Evolutionary conservation across 2,113 vertebrate genomes (phyloP), one percentile per base, ranked within the genome.

Genomic region (Furnarius figulus): DNA sequence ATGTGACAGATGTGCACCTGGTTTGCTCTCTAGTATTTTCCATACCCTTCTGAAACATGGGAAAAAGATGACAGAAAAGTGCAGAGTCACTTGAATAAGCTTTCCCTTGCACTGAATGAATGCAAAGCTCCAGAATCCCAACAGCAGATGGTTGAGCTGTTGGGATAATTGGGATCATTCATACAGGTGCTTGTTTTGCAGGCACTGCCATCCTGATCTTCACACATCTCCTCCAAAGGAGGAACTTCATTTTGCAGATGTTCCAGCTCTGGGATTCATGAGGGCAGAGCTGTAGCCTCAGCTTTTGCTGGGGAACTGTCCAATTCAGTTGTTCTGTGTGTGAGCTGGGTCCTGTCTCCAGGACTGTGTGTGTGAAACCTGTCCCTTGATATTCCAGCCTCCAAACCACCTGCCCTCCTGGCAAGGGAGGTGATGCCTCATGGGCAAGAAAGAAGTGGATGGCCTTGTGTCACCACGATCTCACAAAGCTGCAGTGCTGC

Each of bases 241-340:
- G 25, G 35, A 79, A 37, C 14, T 50, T 77, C 3, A 3, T 20
- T 46, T 46, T 49, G 33, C 35, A 70, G 49, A 8, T 74, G 42
- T 7, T 28, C 13, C 14, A 74, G 35, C 40, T 61, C 39, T 75
- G 31, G 24, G n/a, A 55, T 23, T 21, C 59, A 4, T 1, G 5
- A 8, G 35, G 49, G 14, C 23, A 81, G n/a, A 77, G 56, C 6
- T 9, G 74, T 75, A 65, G 24, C 46, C 23, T 82, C 47, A 33
- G 31, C 18, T 46, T 70, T 65, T 53, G 24, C 25, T 37, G 56
- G 74, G 56, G 56, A 55, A 2, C 19, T 6, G 5, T 24, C 25
- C 46, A 10, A 14, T 17, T 25, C 35, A 16, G 19, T 9, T 0
- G 1, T 37, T 77, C 10, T 52, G 33, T 24, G 6, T 9, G 3